Conservation (phyloP, 2,113 vertebrate genomes). For the Bungarus multicinctus region DNA sequence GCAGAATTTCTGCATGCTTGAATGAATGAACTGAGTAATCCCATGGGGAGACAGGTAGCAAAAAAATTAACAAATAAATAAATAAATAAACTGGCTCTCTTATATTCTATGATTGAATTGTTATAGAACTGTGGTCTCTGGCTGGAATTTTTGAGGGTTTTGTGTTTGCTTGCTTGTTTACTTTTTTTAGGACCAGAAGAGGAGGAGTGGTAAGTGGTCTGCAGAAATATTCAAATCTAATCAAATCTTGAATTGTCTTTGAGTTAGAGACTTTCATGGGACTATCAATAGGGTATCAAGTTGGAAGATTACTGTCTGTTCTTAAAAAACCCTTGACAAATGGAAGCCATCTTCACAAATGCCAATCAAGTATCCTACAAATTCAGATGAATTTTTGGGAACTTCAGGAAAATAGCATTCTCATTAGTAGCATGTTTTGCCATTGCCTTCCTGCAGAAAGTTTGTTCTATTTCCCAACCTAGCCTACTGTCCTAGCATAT, state of each 20-base stretch:
- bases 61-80: neutral
- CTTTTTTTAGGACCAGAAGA: neutral
- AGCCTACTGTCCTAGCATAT: neutral
- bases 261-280: neutral
- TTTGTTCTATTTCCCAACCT: neutral
- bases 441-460: neutral
- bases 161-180: neutral
- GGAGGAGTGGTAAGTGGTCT: neutral
- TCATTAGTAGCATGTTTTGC: neutral
- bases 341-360: neutral
- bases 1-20: neutral
- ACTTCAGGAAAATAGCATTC: neutral
- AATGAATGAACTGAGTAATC: neutral
- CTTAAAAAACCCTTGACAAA: neutral
- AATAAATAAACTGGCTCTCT: neutral
- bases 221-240: neutral
- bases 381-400: neutral
- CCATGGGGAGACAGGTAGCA: neutral
- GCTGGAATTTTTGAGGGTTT: neutral
- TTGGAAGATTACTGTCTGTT: neutral
- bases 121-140: neutral
- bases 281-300: neutral
- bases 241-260: neutral
- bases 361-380: neutral
- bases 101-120: neutral